A percentile compares a stretch with the other conserved stretches of the same genome.
These are phyloP conservation scores for Netelia fuscicornis DNA, from an alignment of 2,888 invertebrate species.

Conservation along the genomic window DNA sequence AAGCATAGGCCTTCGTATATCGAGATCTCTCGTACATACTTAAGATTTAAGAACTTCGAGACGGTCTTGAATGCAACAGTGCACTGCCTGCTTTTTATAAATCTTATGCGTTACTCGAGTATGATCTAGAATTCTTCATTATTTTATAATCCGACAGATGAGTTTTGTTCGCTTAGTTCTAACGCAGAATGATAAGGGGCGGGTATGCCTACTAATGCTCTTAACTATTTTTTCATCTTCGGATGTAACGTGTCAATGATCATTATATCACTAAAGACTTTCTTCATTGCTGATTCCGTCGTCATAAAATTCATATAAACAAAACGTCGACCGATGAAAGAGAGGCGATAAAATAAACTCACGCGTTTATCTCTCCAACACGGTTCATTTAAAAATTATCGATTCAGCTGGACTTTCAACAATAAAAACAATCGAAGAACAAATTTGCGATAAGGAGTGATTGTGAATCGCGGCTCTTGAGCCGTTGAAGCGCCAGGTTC, in stretches of 20 bases:
- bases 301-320: slow-evolving; percentile 51
- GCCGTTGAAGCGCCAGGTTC: neutral
- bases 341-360: slow-evolving; percentile 18
- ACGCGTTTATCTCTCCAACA: slow-evolving; percentile 32
- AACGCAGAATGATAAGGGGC: slow-evolving; percentile 15
- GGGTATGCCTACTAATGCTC: slow-evolving; percentile 17
- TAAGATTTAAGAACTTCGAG: neutral
- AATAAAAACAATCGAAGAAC: slow-evolving; percentile 27
- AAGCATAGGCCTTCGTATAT: slow-evolving; percentile 56
- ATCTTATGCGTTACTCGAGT: slow-evolving; percentile 49
- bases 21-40: slow-evolving; percentile 2
- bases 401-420: slow-evolving; percentile 10
- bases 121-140: slow-evolving; percentile 49
- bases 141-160: slow-evolving; percentile 44
- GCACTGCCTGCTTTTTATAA: slow-evolving; percentile 54
- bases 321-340: slow-evolving; percentile 52
- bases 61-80: slow-evolving; percentile 54
- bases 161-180: slow-evolving; percentile 36
- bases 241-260: slow-evolving; percentile 20
- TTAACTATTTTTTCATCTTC: slow-evolving; percentile 12
- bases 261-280: slow-evolving; percentile 44
- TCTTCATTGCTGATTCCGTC: slow-evolving; percentile 32
- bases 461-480: slow-evolving; percentile 11
- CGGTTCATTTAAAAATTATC: slow-evolving; percentile 22
- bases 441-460: slow-evolving; percentile 14